Base-by-base conservation (phyloP, 1,140 invertebrate species). In the Psilanteris sp. region DNA sequence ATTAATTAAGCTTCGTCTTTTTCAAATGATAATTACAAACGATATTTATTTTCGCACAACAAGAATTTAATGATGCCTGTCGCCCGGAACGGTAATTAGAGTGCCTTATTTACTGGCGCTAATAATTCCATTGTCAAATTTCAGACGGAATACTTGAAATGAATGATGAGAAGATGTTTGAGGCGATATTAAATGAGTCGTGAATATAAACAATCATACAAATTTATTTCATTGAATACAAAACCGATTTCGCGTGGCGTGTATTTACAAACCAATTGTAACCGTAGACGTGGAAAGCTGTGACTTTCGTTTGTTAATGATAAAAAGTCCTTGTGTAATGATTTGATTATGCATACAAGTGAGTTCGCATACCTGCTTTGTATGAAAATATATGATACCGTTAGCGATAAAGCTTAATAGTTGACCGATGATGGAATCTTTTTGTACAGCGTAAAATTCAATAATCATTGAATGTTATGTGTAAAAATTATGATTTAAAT, bases 221-320 rank as follows among this genome's bases (percentile, higher is more conserved):
- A 39, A 55, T 55, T 39, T 41, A 54, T 54, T 54, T 54, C 32
- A 15, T 16, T n/a, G n/a, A n/a, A n/a, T n/a, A n/a, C n/a, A n/a
- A n/a, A n/a, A n/a, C n/a, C 43, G 44, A 32, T 31, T 39, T 3
- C 24, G n/a, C 18, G 6, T 20, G 18, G 18, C 6, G 18, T 20
- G 26, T 8, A 27, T 36, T n/a, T n/a, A n/a, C n/a, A n/a, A n/a
- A 20, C 18, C 5, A 20, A 20, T 20, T 20, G 18, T 20, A n/a
- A n/a, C n/a, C n/a, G n/a, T n/a, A n/a, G n/a, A n/a, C n/a, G n/a
- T n/a, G n/a, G n/a, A n/a, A n/a, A n/a, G n/a, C n/a, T n/a, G n/a
- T n/a, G n/a, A n/a, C n/a, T n/a, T n/a, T n/a, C n/a, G n/a, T n/a
- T n/a, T n/a, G n/a, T n/a, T n/a, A n/a, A n/a, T n/a, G n/a, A n/a